Evolutionary conservation across 2,888 invertebrate species (phyloP).

Genomic region (Copidosoma aretas): DNA sequence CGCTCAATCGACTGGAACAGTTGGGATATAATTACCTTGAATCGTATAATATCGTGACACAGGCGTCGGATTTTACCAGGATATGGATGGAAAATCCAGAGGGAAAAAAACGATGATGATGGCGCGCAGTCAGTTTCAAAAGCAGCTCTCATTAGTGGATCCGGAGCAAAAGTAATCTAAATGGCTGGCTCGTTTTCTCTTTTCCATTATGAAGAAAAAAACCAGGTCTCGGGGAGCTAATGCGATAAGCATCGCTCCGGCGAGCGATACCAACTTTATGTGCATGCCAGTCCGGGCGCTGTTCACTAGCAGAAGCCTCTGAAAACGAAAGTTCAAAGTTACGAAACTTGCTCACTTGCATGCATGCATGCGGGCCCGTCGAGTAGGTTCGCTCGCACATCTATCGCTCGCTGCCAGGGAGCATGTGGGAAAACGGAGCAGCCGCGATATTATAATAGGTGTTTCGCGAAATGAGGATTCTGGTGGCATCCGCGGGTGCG

Average conservation of each 20-base stretch:
- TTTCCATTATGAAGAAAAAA: not conserved
- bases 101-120: too few relatives aligned
- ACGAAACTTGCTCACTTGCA: conserved; percentile 18
- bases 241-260: conserved; percentile 28
- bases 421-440: not conserved
- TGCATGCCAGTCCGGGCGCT: not conserved
- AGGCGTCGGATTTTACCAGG: too few relatives aligned
- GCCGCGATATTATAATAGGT: not conserved
- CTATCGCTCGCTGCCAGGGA: not conserved
- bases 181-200: not conserved
- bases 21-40: too few relatives aligned
- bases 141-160: too few relatives aligned
- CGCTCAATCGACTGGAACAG: too few relatives aligned
- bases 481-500: too few relatives aligned
- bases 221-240: not conserved
- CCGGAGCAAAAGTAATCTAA: not conserved
- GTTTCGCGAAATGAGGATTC: not conserved
- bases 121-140: too few relatives aligned
- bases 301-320: conserved; percentile 1
- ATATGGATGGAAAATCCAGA: too few relatives aligned
- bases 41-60: too few relatives aligned
- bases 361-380: too few relatives aligned
- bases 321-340: conserved; percentile 34
- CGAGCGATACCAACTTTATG: conserved; percentile 17
- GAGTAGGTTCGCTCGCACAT: too few relatives aligned